Evolutionary conservation across 2,888 invertebrate species (phyloP), one percentile per base, ranked within the genome.

Genomic region (Microplitis manilae): DNA sequence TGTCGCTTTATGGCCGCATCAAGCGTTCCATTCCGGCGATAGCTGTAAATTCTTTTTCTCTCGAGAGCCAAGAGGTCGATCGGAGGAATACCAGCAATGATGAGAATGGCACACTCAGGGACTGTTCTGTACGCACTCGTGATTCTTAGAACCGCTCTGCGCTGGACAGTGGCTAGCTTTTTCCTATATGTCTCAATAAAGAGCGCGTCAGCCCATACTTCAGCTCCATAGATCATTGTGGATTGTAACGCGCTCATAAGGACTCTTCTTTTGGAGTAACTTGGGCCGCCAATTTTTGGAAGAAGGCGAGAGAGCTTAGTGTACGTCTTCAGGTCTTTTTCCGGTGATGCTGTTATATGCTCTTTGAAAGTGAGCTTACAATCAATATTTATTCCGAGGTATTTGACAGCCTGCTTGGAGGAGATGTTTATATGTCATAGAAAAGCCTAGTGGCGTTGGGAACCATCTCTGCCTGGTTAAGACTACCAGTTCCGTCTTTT

Each of bases 361-460:
- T 8, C 8, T 4, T 13, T 13, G 59, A 59, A 8, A 8, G 5
- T 59, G 9, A 59, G 59, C n/a, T 59, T 59, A 59, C n/a, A 4
- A 59, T 59, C 59, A 6, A 59, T 8, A 0, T 0, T 59, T 8
- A 59, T 8, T 2, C 59, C 59, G 1, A 59, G 59, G n/a, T 59
- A 59, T 59, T 59, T 59, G 6, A 59, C n/a, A 13, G 59, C 59
- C 59, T n/a, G 59, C 59, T 59, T 41, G 74, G 60, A 40, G 70
- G 59, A 13, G 59, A n/a, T 59, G 2, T 6, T 59, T 59, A 59
- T n/a, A n/a, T n/a, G 6, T 6, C 9, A 59, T 59, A 59, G 9
- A 13, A n/a, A 13, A 59, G 6, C 62, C 38, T 74, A 61, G 79
- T 81, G 59, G 59, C n/a, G 8, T 59, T 5, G 4, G 5, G 0